Percentiles rank a stretch among this genome's conserved stretches.
These are phyloP conservation scores for Mirounga angustirostris DNA, from an alignment of 2,113 vertebrate genomes.

Conservation along the genomic window DNA sequence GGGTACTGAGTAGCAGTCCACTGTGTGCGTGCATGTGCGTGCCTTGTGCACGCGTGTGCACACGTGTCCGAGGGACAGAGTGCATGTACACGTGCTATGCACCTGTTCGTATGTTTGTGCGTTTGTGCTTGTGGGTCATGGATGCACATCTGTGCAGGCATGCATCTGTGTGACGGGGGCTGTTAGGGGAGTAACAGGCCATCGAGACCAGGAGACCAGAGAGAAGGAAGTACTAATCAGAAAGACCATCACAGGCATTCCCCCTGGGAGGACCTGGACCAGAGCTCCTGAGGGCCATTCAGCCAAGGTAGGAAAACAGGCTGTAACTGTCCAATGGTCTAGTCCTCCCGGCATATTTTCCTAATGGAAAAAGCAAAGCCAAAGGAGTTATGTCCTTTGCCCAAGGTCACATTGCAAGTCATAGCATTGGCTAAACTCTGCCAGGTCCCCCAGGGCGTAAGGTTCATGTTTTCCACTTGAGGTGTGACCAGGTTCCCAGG, in stretches of 20 bases:
- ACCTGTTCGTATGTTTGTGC: not conserved
- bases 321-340: not conserved
- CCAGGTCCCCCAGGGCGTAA: not conserved
- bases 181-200: not conserved
- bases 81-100: not conserved
- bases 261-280: not conserved
- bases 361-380: not conserved
- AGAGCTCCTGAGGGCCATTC: not conserved
- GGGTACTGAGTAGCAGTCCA: not conserved
- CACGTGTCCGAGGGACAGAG: not conserved
- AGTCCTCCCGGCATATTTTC: not conserved
- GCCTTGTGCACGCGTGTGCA: accelerated
- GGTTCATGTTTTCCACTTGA: not conserved
- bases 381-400: not conserved
- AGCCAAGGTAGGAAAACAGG: not conserved
- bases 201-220: not conserved
- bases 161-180: not conserved
- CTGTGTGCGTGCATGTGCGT: accelerated
- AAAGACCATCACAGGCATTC: not conserved
- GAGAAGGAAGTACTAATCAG: not conserved
- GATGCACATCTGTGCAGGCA: not conserved
- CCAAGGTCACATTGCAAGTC: not conserved
- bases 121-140: not conserved
- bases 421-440: not conserved
- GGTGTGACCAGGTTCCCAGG: not conserved